Conservation (phyloP, 2,113 vertebrate species). For the Tinamus guttatus region DNA sequence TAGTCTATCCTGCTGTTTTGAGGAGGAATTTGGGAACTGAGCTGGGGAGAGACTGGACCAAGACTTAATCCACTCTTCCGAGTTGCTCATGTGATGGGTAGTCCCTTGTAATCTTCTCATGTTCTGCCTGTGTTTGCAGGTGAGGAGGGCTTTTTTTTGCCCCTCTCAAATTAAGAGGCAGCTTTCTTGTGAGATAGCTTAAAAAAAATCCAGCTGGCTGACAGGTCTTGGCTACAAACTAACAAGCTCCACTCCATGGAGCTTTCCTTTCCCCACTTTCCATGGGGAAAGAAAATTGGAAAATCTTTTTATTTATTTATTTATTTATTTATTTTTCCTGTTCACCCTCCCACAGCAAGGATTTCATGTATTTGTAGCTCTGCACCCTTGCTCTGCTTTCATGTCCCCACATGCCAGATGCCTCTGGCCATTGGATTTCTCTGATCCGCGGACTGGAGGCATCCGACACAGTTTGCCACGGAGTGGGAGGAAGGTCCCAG, state of each 20-base stretch:
- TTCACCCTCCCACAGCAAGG: not conserved
- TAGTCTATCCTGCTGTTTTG: not conserved
- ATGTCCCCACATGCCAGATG: not conserved
- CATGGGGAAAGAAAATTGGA: not conserved
- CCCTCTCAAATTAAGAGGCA: not conserved
- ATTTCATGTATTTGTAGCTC: not conserved
- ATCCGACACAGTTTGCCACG: not conserved
- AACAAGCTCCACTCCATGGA: accelerated
- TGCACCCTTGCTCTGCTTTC: not conserved
- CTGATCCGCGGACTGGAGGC: not conserved
- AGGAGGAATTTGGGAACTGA: not conserved
- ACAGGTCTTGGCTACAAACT: not conserved
- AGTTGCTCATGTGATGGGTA: not conserved
- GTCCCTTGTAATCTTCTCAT: not conserved
- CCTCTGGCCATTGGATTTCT: not conserved
- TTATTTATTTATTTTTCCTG: not conserved
- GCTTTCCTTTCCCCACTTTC: too few species aligned
- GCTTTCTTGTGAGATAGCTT: not conserved
- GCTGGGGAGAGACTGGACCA: not conserved
- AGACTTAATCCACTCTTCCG: not conserved
- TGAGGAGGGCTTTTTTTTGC: not conserved
- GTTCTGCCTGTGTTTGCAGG: accelerated
- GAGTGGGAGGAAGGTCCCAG: not conserved
- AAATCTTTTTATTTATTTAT: too few species aligned
- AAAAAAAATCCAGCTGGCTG: not conserved